Evolutionary conservation across 2,888 invertebrate species (phyloP), one percentile per base, ranked within the genome.

Genomic region (Luperina nickerlii): DNA sequence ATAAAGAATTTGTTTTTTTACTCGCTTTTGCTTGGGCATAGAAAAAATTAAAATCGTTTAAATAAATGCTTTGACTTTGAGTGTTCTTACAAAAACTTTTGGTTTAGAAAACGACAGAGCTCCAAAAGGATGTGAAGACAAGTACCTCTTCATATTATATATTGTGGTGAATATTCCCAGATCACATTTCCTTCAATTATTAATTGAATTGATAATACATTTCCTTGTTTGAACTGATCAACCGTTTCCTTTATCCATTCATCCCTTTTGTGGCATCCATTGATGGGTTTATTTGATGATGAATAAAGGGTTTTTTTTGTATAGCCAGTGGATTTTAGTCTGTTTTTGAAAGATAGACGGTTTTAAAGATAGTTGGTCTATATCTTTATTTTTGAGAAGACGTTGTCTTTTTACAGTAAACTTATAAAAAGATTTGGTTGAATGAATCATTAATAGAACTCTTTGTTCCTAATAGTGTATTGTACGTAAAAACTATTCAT

Each of bases 201-300:
- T n/a, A 38, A 73, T 71, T 74, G 62, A 82, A 82, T 80, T 67
- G 42, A 70, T 42, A 48, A 45, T 76, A 6, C 7, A 27, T 71
- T 38, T 63, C 24, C 63, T 20, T 69, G 38, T 38, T 54, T n/a
- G 27, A n/a, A 32, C 20, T 65, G 18, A 67, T 70, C 27, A 32
- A 45, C 51, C 6, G 60, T n/a, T 82, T 84, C 83, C 74, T 73
- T 48, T 27, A 57, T 20, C 68, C 74, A 62, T 82, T 87, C 69
- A 83, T 65, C n/a, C 5, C 63, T 66, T 62, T 73, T 65, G 32
- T 84, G 72, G n/a, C 1, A 62, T 74, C 27, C 24, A 69, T 65
- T 68, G 27, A 38, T 57, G 24, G 45, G 13, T 78, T 72, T 74
- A 15, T 60, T 42, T 78, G n/a, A 84, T 51, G 4, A 42, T 18